These are phyloP conservation scores for Synanthedon tipuliformis DNA, from an alignment of 2,888 invertebrate species.

Conservation along the genomic window DNA sequence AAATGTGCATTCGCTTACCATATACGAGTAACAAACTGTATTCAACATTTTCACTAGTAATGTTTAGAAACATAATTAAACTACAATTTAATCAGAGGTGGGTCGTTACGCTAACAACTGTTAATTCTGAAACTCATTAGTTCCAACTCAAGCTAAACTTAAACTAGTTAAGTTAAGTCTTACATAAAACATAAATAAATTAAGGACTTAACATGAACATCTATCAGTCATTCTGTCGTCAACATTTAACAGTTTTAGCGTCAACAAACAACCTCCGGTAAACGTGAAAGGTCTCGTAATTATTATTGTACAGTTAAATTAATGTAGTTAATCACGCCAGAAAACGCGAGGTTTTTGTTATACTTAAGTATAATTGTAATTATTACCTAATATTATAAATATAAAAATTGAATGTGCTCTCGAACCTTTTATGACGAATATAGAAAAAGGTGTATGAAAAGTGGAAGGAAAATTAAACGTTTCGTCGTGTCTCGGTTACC, in stretches of 20 bases:
- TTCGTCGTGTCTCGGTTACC: conserved; percentile 65
- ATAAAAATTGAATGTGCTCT: conserved; percentile 59
- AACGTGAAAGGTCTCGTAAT: conserved; percentile 66
- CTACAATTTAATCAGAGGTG: background rate
- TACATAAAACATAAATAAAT: too few species aligned
- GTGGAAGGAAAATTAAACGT: conserved; percentile 66
- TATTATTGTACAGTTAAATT: conserved; percentile 68
- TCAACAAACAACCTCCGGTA: conserved; percentile 13
- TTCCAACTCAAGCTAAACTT: too few species aligned
- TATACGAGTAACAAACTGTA: conserved; percentile 19
- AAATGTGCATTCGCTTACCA: background rate
- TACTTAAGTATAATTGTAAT: conserved; percentile 48
- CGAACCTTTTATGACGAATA: conserved; percentile 69
- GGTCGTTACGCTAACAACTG: too few species aligned
- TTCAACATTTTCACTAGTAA: conserved; percentile 46
- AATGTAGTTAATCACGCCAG: conserved; percentile 66
- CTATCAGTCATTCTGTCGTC: too few species aligned
- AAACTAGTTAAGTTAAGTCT: too few species aligned
- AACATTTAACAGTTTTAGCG: too few species aligned
- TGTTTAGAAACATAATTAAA: conserved; percentile 40
- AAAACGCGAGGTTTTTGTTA: conserved; percentile 63
- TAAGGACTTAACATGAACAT: too few species aligned
- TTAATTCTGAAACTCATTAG: too few species aligned
- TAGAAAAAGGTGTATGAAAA: conserved; percentile 69
- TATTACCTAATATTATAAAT: conserved; percentile 30